phyloP scores from a whole-genome alignment of 2,113 vertebrate genomes.

The Tragulus kanchil region DNA sequence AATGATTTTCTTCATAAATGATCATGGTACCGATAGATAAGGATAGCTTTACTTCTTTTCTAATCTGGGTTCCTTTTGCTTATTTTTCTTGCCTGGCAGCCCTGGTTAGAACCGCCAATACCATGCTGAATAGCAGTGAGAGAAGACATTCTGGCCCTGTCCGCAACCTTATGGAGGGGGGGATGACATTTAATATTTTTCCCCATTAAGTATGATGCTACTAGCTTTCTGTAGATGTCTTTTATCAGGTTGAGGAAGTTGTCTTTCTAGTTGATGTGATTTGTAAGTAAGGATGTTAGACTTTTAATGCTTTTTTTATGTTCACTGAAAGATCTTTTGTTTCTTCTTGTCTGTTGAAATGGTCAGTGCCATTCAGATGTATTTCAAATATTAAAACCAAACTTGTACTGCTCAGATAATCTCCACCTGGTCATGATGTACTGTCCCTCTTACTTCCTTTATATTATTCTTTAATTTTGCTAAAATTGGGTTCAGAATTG shows the following conservation, averaged over 20 bases:
- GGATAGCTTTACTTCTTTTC: background rate
- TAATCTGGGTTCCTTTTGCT: background rate
- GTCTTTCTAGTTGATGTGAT: background rate
- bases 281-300: background rate
- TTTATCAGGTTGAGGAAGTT: background rate
- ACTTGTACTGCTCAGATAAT: background rate
- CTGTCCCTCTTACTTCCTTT: background rate
- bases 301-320: background rate
- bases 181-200: background rate
- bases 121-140: background rate
- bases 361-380: background rate
- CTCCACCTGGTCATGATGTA: background rate
- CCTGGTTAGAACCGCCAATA: background rate
- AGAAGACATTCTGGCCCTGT: background rate
- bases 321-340: background rate
- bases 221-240: background rate
- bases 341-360: background rate
- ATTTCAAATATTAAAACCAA: background rate
- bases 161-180: background rate
- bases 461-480: background rate
- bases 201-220: background rate
- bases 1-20: background rate
- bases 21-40: background rate
- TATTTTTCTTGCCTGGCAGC: background rate
- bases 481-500: background rate